A percentile compares a stretch with the other conserved stretches of the same genome.
These are phyloP conservation scores for Tethea ocularis DNA, from an alignment of 2,888 invertebrate species.

Conservation along the genomic window DNA sequence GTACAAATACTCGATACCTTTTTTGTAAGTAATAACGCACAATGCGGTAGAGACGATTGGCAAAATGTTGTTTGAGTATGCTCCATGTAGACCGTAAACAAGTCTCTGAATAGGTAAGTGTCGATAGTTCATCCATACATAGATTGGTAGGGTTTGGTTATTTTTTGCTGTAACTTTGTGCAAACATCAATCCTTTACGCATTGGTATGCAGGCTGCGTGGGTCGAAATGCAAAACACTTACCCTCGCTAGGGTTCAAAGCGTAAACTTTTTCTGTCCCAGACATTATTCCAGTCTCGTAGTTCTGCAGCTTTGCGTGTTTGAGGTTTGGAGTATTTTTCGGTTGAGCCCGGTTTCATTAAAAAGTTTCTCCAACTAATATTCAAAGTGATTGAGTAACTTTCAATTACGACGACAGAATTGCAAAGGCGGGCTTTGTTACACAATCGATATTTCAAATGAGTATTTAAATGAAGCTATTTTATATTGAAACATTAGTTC, in stretches of 20 bases:
- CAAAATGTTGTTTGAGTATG: not conserved
- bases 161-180: conserved; percentile 54
- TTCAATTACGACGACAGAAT: conserved; percentile 54
- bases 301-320: conserved; percentile 78
- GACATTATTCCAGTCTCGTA: conserved; percentile 81
- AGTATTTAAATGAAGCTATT: conserved; percentile 9
- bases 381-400: conserved; percentile 69
- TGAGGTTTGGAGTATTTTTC: conserved; percentile 78
- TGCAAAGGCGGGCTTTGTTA: conserved; percentile 34
- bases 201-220: conserved; percentile 78
- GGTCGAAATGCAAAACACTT: conserved; percentile 81
- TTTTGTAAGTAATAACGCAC: not conserved
- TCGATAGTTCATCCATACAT: conserved; percentile 26
- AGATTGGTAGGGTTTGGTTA: conserved; percentile 40
- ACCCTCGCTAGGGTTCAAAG: conserved; percentile 79
- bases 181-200: conserved; percentile 77
- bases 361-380: conserved; percentile 70
- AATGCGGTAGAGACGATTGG: not conserved
- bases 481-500: not conserved
- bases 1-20: conserved; percentile 5
- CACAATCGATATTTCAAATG: conserved; percentile 21
- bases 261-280: conserved; percentile 80
- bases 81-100: not conserved
- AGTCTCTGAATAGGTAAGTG: conserved; percentile 3
- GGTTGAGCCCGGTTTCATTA: conserved; percentile 74